phyloP scores from a whole-genome alignment of 2,113 vertebrate genomes.

The Chionomys nivalis region DNA sequence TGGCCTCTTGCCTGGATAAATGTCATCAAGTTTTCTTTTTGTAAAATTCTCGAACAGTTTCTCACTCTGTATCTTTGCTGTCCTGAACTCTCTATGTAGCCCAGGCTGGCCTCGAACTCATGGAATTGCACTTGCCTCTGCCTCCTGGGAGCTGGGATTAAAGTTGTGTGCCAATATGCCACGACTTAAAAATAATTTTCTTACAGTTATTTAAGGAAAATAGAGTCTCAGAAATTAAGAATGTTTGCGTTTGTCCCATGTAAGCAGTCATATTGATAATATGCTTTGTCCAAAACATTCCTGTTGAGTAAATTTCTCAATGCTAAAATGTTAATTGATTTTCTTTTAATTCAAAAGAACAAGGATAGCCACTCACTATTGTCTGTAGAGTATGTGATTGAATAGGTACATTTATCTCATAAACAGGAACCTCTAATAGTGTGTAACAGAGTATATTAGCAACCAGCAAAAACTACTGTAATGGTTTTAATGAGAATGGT shows the following conservation, averaged over 20 bases:
- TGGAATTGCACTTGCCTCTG: not conserved
- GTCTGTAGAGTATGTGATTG: not conserved
- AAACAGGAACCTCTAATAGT: not conserved
- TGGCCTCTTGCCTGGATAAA: slow-evolving; percentile 35
- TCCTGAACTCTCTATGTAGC: not conserved
- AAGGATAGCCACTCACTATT: not conserved
- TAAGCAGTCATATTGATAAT: not conserved
- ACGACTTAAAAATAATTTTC: slow-evolving; percentile 21
- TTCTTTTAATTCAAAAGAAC: not conserved
- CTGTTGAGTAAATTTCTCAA: not conserved
- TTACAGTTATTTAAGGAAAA: not conserved
- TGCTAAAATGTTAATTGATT: not conserved
- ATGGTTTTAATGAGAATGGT: not conserved
- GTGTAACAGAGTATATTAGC: not conserved
- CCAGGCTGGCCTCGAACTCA: not conserved
- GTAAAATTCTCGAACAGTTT: not conserved
- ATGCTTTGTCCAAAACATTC: not conserved
- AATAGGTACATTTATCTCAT: not conserved
- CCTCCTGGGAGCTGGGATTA: not conserved
- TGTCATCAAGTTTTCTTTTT: not conserved
- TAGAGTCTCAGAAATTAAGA: not conserved
- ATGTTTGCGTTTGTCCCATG: slow-evolving; percentile 19
- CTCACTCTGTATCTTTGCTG: not conserved
- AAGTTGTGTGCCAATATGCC: not conserved
- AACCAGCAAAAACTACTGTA: not conserved